Evolutionary conservation across 2,797 vertebrate species (phyloP), one percentile per base, ranked within the genome.

Genomic region (Nothura maculosa): DNA sequence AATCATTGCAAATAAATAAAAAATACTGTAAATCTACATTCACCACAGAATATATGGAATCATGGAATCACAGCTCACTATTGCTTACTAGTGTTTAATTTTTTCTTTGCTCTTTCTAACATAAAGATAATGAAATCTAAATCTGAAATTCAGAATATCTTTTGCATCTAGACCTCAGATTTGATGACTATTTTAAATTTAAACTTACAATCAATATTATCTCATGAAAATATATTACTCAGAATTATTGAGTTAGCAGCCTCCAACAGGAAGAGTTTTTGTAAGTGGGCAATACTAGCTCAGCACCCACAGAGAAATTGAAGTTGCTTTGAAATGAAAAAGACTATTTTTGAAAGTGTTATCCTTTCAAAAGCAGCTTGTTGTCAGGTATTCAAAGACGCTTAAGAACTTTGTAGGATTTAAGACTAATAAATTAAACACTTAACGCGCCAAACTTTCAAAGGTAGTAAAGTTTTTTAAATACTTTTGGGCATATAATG

Each of bases 301-400:
- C 63, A 66, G 18, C 42, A n/a, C 45, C 30, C 43, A 21, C n/a
- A 45, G 22, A 66, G 30, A n/a, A 10, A n/a, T 15, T 16, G 13
- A 45, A 9, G 22, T 42, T 66, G 20, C 12, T 32, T 32, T 66
- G 63, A 15, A 21, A 32, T 66, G 63, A 45, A 66, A 45, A 45
- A 32, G 5, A 30, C 10, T 32, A 9, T 36, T 79, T 78, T 85
- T 72, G 1, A 57, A 30, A 4, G 32, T 7, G 7, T 16, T 34
- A 19, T 19, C 10, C 47, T 75, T 64, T 82, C 25, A 79, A 75
- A 50, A 8, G 2, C 58, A 78, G 6, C 3, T 61, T 48, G 43
- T 22, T 13, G 4, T 27, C 3, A 18, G 3, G 22, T 66, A 5
- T 42, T 67, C 11, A 40, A 60, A 52, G 58, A 3, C 1, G 0